Evolutionary conservation across 2,113 vertebrate genomes (phyloP).

Genomic region (Saguinus imperator): DNA sequence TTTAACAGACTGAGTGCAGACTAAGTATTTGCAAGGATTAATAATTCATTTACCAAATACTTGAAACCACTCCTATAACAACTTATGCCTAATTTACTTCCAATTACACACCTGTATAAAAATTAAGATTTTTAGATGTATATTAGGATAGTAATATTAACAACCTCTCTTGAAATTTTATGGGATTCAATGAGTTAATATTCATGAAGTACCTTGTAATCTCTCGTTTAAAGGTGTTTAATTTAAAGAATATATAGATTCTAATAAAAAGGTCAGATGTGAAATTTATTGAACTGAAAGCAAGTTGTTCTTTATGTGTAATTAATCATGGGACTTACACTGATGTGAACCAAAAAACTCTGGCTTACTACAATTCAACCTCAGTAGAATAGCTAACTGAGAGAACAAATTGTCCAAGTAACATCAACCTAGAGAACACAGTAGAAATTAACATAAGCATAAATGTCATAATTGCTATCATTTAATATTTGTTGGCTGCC

Average conservation of each 20-base stretch:
- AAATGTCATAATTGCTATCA: background rate
- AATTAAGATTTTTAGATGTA: slow-evolving; percentile 2
- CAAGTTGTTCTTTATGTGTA: background rate
- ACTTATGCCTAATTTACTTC: background rate
- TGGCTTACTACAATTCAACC: background rate
- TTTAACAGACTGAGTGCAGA: background rate
- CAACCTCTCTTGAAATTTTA: slow-evolving; percentile 23
- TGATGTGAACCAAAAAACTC: background rate
- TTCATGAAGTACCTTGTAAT: background rate
- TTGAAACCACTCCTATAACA: background rate
- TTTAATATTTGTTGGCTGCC: background rate
- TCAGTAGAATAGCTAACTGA: background rate
- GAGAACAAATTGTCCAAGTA: background rate
- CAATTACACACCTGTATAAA: background rate
- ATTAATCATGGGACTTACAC: background rate
- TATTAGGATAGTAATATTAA: background rate
- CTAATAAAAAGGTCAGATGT: slow-evolving; percentile 52
- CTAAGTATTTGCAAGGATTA: slow-evolving; percentile 20
- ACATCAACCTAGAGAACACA: background rate
- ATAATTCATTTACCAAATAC: background rate
- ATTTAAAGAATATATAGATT: slow-evolving; percentile 25
- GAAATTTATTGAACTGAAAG: slow-evolving; percentile 35
- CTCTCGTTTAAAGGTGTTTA: slow-evolving; percentile 5
- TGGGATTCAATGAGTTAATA: background rate
- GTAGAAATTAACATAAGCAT: background rate